Evolutionary conservation across 2,888 invertebrate species (phyloP), one percentile per base, ranked within the genome.

Genomic region (Brenthis hecate): DNA sequence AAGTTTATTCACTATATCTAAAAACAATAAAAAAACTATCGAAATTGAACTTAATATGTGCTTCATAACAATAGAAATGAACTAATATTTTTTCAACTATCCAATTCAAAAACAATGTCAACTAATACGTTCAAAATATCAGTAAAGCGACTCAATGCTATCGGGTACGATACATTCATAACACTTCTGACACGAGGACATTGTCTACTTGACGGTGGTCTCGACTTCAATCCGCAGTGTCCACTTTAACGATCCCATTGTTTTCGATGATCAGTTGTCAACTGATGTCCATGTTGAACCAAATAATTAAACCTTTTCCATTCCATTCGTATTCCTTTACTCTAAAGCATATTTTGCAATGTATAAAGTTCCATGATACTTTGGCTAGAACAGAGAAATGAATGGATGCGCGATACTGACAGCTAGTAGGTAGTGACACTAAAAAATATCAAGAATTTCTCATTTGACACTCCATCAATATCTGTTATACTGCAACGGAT

Each of bases 241-340:
- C 86, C 87, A 86, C 83, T 86, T 85, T 91, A 91, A 91, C 85
- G 91, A 91, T 84, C 82, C 91, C 80, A 92, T 92, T 92, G 92
- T 92, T 88, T 89, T 77, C 83, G 76, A 81, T 82, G 84, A 89
- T 89, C 86, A 83, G 82, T 84, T 88, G 90, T 88, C 87, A 89
- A 87, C 86, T 79, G 78, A 76, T 82, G 83, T 81, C 81, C 82
- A 76, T 80, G 75, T 77, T 71, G 65, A 71, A 66, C 64, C 75
- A 67, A 74, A 76, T 74, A 73, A 60, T 54, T 50, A 48, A 62
- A 69, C 14, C 19, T 19, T 73, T 64, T 36, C 54, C 13, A 51
- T n/a, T 51, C 66, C 62, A 64, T 55, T 74, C 72, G 69, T 84
- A 80, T 75, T n/a, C 19, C 51, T 48, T 70, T 3, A 48, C 0